These are phyloP conservation scores for Morpho achilles DNA, from an alignment of 2,888 invertebrate species.

Conservation along the genomic window DNA sequence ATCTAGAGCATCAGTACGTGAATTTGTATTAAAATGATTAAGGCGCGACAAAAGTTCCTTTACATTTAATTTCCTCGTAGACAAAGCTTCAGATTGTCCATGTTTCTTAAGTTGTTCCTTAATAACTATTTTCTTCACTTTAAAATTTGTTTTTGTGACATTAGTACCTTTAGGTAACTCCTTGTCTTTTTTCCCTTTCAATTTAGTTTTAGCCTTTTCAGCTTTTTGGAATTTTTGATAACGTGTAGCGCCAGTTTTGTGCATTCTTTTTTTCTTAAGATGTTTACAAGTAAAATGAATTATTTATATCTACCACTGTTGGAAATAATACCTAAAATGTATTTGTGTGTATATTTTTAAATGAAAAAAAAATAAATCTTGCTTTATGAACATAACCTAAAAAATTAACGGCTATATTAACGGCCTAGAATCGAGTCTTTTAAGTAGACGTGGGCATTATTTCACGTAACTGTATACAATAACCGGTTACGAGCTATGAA, in stretches of 20 bases:
- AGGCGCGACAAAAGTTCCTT: conserved; percentile 85
- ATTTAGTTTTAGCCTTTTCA: conserved; percentile 93
- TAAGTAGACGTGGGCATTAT: too few species aligned
- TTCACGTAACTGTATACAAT: too few species aligned
- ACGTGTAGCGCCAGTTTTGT: conserved; percentile 71
- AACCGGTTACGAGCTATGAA: too few species aligned
- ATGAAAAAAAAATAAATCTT: too few species aligned
- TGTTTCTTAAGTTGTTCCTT: conserved; percentile 85
- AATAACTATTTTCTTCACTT: conserved; percentile 91
- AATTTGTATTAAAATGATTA: conserved; percentile 86
- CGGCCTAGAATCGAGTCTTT: too few species aligned
- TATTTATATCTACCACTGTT: too few species aligned
- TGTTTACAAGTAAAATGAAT: neutral
- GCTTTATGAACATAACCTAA: too few species aligned
- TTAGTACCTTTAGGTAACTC: conserved; percentile 92
- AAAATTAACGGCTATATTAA: too few species aligned
- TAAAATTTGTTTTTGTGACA: conserved; percentile 93
- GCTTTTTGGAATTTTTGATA: conserved; percentile 88
- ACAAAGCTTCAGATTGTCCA: conserved; percentile 76
- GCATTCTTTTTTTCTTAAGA: conserved; percentile 41
- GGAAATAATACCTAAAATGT: too few species aligned
- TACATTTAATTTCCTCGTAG: conserved; percentile 83
- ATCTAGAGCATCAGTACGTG: conserved; percentile 82
- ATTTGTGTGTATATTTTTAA: too few species aligned
- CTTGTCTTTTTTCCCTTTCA: conserved; percentile 90